Evolutionary conservation across 2,888 invertebrate species (phyloP).

Genomic region (Drosophila aldrichi): DNA sequence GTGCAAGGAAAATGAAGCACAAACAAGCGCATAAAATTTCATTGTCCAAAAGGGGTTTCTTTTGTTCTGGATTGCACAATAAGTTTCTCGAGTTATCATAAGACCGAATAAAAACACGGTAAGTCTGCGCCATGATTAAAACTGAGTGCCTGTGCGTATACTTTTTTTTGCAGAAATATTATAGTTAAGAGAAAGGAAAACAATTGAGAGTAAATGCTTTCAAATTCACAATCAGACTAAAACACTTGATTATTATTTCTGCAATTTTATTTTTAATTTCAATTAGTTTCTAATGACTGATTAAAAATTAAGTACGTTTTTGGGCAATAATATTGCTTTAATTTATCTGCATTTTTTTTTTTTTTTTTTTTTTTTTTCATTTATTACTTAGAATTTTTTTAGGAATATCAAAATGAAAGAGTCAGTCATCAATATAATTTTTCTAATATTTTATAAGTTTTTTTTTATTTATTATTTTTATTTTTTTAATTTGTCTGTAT

Average conservation of each 20-base stretch:
- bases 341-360: too few species aligned
- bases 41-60: constrained; percentile 40
- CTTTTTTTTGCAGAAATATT: neutral
- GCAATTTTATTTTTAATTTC: neutral
- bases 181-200: neutral
- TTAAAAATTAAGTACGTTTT: neutral
- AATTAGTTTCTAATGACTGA: too few species aligned
- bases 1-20: constrained; percentile 50
- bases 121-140: neutral
- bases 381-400: too few species aligned
- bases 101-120: constrained; percentile 11
- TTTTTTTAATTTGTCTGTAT: too few species aligned
- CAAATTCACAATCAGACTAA: too few species aligned
- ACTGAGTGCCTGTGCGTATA: neutral
- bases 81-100: constrained; percentile 30
- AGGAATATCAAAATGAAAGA: too few species aligned
- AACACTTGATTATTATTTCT: neutral
- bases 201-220: too few species aligned
- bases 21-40: constrained; percentile 60
- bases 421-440: too few species aligned
- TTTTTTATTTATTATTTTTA: too few species aligned
- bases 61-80: constrained; percentile 9
- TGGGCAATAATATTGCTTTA: too few species aligned
- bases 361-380: too few species aligned
- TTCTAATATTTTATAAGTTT: too few species aligned